Conservation (phyloP, 1,140 invertebrate species). For the Pentalonia nigronervosa region DNA sequence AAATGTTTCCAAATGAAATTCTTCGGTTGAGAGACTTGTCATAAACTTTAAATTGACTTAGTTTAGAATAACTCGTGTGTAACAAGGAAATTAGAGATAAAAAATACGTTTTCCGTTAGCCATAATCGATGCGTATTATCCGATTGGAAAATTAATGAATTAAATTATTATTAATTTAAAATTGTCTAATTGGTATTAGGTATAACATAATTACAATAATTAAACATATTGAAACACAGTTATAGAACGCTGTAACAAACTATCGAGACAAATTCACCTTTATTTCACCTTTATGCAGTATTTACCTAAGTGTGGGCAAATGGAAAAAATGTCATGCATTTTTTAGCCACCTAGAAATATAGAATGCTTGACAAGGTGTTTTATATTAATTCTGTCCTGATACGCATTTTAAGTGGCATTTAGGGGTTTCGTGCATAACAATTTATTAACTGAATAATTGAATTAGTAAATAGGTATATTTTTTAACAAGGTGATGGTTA, state of each 20-base stretch:
- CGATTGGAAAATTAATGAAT: too few relatives aligned
- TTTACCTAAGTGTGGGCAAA: not conserved
- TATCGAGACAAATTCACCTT: not conserved
- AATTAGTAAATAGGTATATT: not conserved
- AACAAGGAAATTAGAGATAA: not conserved
- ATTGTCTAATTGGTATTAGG: not conserved
- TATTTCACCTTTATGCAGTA: too few relatives aligned
- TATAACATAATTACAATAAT: not conserved
- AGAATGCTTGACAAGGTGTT: not conserved
- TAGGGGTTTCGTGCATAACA: not conserved
- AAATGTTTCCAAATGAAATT: not conserved
- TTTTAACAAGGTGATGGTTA: not conserved
- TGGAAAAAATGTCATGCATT: not conserved
- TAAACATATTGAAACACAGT: not conserved
- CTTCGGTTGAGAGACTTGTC: not conserved
- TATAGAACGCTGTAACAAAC: not conserved
- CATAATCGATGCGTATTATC: not conserved
- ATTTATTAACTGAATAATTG: not conserved
- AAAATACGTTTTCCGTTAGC: not conserved
- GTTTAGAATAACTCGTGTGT: not conserved
- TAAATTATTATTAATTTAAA: not conserved
- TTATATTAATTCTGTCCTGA: not conserved
- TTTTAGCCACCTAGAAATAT: not conserved
- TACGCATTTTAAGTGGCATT: too few relatives aligned
- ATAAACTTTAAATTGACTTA: not conserved